Conservation (phyloP, 2,888 invertebrate genomes). For the Morpho deidamia region DNA sequence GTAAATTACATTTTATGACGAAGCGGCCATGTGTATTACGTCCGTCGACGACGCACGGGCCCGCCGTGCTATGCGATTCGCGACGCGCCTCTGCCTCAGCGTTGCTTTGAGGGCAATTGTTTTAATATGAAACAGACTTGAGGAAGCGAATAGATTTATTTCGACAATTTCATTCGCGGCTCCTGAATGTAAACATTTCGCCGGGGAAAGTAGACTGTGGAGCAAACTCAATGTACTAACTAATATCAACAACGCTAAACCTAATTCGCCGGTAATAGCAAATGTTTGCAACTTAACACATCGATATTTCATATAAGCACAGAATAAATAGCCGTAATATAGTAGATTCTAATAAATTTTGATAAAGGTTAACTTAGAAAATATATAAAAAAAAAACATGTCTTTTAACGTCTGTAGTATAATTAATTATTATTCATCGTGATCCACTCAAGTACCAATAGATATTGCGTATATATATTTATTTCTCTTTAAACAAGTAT, state of each 20-base stretch:
- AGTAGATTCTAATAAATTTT: too few species aligned
- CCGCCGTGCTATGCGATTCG: conserved; percentile 24
- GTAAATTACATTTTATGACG: conserved; percentile 68
- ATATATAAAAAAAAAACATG: too few species aligned
- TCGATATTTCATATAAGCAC: background rate
- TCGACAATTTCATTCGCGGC: conserved; percentile 23
- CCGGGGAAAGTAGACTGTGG: conserved; percentile 12
- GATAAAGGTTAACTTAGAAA: too few species aligned
- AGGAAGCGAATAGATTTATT: conserved; percentile 30
- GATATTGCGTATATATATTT: too few species aligned
- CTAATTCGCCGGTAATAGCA: background rate
- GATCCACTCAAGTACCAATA: too few species aligned
- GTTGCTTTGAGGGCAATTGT: conserved; percentile 28
- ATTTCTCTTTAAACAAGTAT: conserved; percentile 2
- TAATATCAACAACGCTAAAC: background rate
- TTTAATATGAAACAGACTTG: conserved; percentile 32
- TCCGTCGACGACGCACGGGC: conserved; percentile 42
- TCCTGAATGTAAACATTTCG: conserved; percentile 17
- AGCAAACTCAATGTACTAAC: conserved; percentile 2
- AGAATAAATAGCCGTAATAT: too few species aligned
- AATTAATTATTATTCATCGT: too few species aligned
- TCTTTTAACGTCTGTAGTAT: too few species aligned
- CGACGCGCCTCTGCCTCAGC: conserved; percentile 22
- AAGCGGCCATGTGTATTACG: conserved; percentile 58
- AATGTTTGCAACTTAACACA: background rate